Conservation (phyloP, 1,140 invertebrate genomes). For the Lethocerus indicus region DNA sequence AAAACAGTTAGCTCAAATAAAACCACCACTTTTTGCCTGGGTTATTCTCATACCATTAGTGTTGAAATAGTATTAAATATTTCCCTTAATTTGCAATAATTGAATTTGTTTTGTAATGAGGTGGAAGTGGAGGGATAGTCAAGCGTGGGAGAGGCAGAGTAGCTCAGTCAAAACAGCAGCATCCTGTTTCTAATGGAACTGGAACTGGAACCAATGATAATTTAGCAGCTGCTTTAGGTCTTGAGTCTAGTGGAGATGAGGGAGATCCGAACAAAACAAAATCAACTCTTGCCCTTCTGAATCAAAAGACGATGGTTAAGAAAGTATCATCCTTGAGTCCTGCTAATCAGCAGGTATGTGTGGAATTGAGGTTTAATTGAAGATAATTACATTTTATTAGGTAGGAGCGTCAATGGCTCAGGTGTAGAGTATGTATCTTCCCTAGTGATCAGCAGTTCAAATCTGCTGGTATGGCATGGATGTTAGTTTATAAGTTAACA, state of each 20-base stretch:
- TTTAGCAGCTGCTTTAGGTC: slow-evolving; percentile 12
- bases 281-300: slow-evolving; percentile 2
- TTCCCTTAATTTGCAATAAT: no score
- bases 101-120: no score
- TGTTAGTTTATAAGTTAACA: no score
- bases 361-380: not conserved
- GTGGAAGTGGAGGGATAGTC: no score
- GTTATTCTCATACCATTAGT: no score
- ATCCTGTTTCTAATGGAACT: not conserved
- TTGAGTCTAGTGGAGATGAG: slow-evolving; percentile 15
- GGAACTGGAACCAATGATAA: slow-evolving; percentile 1
- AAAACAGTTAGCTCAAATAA: not conserved
- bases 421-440: no score
- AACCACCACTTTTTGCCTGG: no score
- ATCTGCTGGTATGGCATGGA: no score
- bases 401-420: no score
- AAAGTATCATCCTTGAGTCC: slow-evolving; percentile 13
- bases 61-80: no score
- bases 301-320: slow-evolving; percentile 8
- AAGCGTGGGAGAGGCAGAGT: slow-evolving; percentile 1
- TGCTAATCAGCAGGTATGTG: slow-evolving; percentile 16
- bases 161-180: not conserved
- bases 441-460: no score
- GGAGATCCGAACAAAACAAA: slow-evolving; percentile 1
- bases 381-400: no score